phyloP scores from a whole-genome alignment of 2,113 vertebrate genomes.

The Ariopsis seemanni region DNA sequence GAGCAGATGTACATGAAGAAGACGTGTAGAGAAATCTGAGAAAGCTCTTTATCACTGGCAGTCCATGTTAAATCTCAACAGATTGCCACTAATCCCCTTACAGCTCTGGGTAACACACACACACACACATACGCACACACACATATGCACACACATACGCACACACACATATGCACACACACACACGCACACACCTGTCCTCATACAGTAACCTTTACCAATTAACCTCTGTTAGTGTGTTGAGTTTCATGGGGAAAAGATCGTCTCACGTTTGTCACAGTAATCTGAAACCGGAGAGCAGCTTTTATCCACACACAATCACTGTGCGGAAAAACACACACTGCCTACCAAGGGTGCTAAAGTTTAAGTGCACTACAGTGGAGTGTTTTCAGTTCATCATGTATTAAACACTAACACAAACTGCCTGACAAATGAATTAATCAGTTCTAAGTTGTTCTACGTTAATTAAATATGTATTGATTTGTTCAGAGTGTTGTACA shows the following conservation, averaged over 20 bases:
- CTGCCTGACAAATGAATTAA: neutral
- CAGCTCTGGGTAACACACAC: conserved; percentile 51
- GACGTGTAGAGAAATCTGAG: neutral
- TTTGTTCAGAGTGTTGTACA: neutral
- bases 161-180: conserved; percentile 1
- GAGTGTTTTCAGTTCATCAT: conserved; percentile 2
- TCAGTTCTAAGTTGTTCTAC: neutral
- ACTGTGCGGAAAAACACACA: neutral
- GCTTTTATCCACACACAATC: conserved; percentile 47
- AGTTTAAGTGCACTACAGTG: conserved; percentile 2
- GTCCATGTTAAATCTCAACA: conserved; percentile 11
- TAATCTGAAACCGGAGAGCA: conserved; percentile 70
- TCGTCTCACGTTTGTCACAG: conserved; percentile 52
- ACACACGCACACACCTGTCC: conserved; percentile 67
- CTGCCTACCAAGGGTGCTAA: conserved; percentile 15
- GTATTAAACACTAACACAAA: neutral
- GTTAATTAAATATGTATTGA: neutral
- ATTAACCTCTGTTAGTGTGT: conserved; percentile 67
- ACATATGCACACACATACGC: neutral
- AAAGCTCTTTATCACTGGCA: conserved; percentile 11
- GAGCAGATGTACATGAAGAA: neutral
- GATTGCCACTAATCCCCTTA: conserved; percentile 39
- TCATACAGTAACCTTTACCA: conserved; percentile 65
- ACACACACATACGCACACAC: neutral
- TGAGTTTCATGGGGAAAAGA: conserved; percentile 63